Conservation (phyloP, 2,888 invertebrate species). For the Neoaliturus tenellus region DNA sequence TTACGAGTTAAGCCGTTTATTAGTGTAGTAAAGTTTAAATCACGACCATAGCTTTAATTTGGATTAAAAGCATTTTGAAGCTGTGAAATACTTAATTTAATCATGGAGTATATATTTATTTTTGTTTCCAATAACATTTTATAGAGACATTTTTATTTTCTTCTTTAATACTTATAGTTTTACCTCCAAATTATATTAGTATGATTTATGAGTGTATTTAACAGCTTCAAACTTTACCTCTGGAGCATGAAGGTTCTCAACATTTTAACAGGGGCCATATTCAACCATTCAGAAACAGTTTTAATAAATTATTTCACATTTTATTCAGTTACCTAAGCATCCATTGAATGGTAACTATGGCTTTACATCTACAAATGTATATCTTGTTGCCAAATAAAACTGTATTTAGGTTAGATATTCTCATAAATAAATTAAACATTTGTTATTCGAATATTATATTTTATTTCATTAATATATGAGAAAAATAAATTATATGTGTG, state of each 20-base stretch:
- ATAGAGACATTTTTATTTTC: not conserved
- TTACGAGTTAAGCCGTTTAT: not conserved
- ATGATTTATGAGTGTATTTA: not conserved
- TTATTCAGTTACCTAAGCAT: not conserved
- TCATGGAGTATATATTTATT: too few species aligned
- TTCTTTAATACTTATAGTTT: not conserved
- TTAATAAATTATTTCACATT: not conserved
- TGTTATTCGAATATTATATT: conserved; percentile 3
- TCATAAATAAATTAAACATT: not conserved
- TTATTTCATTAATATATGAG: not conserved
- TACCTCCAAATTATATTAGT: not conserved
- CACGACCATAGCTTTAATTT: too few species aligned
- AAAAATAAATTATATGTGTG: not conserved
- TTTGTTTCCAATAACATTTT: not conserved
- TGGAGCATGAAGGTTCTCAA: not conserved
- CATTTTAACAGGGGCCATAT: not conserved
- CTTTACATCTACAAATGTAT: not conserved
- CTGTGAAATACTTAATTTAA: not conserved
- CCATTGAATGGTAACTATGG: not conserved
- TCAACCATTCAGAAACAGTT: not conserved
- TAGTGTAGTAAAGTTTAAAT: not conserved
- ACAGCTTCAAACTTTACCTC: not conserved
- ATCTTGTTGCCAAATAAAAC: conserved; percentile 1
- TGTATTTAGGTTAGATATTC: not conserved
- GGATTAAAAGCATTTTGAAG: not conserved